phyloP scores from a whole-genome alignment of 2,797 vertebrate species.

The Sylvia borin region DNA sequence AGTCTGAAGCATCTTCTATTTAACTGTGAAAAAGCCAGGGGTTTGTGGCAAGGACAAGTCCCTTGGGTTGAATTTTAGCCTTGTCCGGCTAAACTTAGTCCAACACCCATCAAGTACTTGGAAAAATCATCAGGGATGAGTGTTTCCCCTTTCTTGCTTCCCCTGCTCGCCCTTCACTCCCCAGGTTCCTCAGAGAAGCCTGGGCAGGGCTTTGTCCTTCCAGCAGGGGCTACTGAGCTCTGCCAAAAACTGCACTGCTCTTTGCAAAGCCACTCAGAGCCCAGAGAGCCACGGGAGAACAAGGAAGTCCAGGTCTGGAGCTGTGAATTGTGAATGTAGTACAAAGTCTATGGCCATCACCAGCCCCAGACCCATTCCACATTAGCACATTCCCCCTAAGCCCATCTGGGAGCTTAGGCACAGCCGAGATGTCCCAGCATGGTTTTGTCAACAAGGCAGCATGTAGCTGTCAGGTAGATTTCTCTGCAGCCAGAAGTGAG shows the following conservation, averaged over 20 bases:
- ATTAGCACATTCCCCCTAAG: neutral
- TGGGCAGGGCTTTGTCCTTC: neutral
- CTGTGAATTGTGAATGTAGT: neutral
- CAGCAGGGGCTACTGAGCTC: neutral
- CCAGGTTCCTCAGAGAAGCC: neutral
- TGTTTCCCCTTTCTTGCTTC: neutral
- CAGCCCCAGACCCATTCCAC: neutral
- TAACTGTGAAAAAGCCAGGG: neutral
- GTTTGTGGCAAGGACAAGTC: neutral
- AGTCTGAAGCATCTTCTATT: neutral
- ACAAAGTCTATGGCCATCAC: neutral
- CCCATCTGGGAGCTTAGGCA: neutral
- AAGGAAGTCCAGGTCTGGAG: neutral
- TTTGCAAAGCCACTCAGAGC: neutral
- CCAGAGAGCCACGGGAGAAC: neutral
- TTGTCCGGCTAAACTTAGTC: no score
- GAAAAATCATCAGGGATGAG: neutral
- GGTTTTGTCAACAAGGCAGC: neutral
- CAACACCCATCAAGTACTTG: neutral
- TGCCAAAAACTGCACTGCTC: neutral
- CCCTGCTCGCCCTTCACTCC: neutral
- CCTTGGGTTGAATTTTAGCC: neutral
- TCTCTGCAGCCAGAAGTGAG: neutral
- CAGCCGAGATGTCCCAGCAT: neutral
- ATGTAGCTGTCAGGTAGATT: neutral